phyloP scores from a whole-genome alignment of 2,797 vertebrate species.

The Platalea minor region DNA sequence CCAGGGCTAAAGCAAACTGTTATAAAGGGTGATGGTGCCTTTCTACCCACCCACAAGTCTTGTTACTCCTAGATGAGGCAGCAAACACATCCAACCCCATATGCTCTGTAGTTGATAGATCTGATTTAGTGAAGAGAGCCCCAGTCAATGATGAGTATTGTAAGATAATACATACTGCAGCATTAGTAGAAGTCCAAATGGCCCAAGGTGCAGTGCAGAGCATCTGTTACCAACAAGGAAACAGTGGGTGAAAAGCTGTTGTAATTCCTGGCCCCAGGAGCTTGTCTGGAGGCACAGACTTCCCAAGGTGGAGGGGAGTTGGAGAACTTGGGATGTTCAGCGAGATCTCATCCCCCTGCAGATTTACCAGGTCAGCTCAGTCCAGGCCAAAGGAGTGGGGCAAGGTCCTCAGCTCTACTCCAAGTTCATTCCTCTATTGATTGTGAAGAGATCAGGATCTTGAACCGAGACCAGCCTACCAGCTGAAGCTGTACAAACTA shows the following conservation, averaged over 20 bases:
- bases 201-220: background rate
- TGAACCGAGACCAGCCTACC: background rate
- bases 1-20: background rate
- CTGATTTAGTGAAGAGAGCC: background rate
- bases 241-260: background rate
- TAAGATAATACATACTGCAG: background rate
- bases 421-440: background rate
- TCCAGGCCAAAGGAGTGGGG: background rate
- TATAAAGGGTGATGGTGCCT: background rate
- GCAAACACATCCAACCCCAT: background rate
- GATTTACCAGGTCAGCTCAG: background rate
- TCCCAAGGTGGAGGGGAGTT: background rate
- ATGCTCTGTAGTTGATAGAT: background rate
- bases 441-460: background rate
- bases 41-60: background rate
- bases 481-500: background rate
- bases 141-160: background rate
- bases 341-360: background rate
- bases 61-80: background rate
- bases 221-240: background rate
- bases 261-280: background rate
- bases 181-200: background rate
- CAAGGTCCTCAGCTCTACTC: background rate
- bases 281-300: background rate
- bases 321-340: background rate